phyloP scores from a whole-genome alignment of 2,113 vertebrate genomes.

The Paralichthys olivaceus region DNA sequence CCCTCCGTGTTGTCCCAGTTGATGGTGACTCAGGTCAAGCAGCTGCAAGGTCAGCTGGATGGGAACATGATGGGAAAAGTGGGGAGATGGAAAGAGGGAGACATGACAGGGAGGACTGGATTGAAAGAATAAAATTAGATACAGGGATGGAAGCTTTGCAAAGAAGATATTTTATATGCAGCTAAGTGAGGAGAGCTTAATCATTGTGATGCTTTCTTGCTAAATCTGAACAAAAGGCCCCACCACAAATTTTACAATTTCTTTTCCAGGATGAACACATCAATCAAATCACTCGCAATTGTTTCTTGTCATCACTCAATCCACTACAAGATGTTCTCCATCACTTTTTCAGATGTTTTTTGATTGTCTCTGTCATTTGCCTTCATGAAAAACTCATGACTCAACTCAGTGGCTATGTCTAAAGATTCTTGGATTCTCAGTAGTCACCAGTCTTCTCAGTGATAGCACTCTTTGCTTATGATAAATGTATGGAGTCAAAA shows the following conservation, averaged over 20 bases:
- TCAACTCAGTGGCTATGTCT: background rate
- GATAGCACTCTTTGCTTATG: background rate
- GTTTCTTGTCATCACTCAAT: background rate
- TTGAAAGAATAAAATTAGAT: background rate
- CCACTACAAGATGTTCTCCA: too few species aligned
- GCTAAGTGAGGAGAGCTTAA: background rate
- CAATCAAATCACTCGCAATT: background rate
- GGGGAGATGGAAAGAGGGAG: background rate
- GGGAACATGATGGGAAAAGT: slow-evolving; percentile 18
- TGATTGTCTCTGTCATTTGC: background rate
- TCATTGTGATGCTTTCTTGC: too few species aligned
- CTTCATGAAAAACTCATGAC: background rate
- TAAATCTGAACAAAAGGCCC: too few species aligned
- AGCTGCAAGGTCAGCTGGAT: slow-evolving; percentile 63
- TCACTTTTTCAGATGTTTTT: too few species aligned
- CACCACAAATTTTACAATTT: background rate
- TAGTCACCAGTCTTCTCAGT: background rate
- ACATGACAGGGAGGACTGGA: background rate
- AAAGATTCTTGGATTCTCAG: too few species aligned
- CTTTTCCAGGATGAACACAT: background rate
- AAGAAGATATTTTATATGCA: too few species aligned
- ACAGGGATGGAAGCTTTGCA: background rate
- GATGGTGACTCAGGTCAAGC: slow-evolving; percentile 71
- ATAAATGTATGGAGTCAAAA: slow-evolving; percentile 10
- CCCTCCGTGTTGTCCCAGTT: slow-evolving; percentile 69